phyloP scores from a whole-genome alignment of 2,888 invertebrate species.

The Anoplius nigerrimus region DNA sequence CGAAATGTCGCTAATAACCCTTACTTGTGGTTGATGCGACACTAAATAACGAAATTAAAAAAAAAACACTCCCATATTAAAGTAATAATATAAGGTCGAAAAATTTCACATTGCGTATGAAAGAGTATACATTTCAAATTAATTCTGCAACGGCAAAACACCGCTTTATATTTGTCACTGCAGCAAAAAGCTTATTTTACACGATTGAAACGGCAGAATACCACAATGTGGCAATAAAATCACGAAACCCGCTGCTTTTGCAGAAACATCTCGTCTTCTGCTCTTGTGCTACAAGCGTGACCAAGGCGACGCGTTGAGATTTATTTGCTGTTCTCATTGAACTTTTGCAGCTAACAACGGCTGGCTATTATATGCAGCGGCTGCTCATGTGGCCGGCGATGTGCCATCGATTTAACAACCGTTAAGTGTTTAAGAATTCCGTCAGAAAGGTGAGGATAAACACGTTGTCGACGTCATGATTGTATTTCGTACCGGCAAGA shows the following conservation, averaged over 20 bases:
- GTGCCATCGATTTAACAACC: conserved; percentile 28
- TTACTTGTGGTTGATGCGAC: too few species aligned
- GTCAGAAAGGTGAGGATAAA: conserved; percentile 2
- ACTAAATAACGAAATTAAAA: too few species aligned
- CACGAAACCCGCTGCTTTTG: background rate
- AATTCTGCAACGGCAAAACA: too few species aligned
- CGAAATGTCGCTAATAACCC: too few species aligned
- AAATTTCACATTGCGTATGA: too few species aligned
- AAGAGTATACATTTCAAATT: too few species aligned
- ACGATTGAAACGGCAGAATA: conserved; percentile 3
- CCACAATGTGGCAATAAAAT: background rate
- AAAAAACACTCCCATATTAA: too few species aligned
- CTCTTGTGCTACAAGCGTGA: background rate
- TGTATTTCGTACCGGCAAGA: background rate
- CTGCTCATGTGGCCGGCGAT: conserved; percentile 33
- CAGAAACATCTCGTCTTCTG: conserved; percentile 6
- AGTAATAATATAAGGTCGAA: too few species aligned
- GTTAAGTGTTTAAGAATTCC: conserved; percentile 21
- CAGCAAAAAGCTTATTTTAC: background rate
- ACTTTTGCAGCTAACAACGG: conserved; percentile 21
- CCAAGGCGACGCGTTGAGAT: background rate
- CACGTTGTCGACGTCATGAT: conserved; percentile 3
- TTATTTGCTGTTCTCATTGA: conserved; percentile 33
- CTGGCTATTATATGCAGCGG: conserved; percentile 6
- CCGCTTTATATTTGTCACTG: too few species aligned